Evolutionary conservation across 2,797 vertebrate species (phyloP), one percentile per base, ranked within the genome.

Genomic region (Silurus aristotelis): DNA sequence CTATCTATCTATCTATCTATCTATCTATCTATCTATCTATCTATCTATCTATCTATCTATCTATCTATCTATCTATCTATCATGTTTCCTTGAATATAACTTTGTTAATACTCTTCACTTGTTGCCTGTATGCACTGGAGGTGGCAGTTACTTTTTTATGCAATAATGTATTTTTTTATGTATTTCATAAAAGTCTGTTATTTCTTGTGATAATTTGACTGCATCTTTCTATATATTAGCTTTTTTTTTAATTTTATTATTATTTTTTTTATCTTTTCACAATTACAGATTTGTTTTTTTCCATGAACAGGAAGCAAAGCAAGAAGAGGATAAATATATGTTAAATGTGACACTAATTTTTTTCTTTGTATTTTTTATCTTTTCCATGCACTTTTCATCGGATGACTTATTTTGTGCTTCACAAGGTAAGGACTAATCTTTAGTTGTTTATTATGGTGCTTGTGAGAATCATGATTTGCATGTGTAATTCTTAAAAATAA

Each of bases 341-440:
- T 70, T 2, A 7, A 22, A 71, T 43, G n/a, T 19, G 2, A 58
- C 14, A n/a, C 13, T 58, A 58, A 83, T 25, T 1, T 56, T 22
- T 58, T 55, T 13, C 19, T 76, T 2, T 66, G 5, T 56, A 8
- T 55, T 17, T 17, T 52, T 46, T 72, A 25, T 76, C 70, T 56
- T 52, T 82, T 61, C 25, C 68, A 61, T 72, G 68, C 15, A 20
- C 14, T 70, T 66, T 15, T 60, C 55, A 56, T 73, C 60, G 68
- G 43, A 25, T 63, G 27, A 60, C 68, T 38, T 82, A 48, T 56
- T 68, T 56, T n/a, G 68, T 83, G 68, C 55, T 83, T 71, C 55
- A 72, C 56, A 83, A 83, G 81, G 81, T 83, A 83, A 83, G 81
- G 52, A 73, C 55, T 72, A 60, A 72, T 61, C n/a, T 82, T 73